Percentiles rank a stretch among this genome's conserved stretches.
Evolutionary conservation across 2,888 invertebrate species (phyloP).

Genomic region (Xiphydria camelus): DNA sequence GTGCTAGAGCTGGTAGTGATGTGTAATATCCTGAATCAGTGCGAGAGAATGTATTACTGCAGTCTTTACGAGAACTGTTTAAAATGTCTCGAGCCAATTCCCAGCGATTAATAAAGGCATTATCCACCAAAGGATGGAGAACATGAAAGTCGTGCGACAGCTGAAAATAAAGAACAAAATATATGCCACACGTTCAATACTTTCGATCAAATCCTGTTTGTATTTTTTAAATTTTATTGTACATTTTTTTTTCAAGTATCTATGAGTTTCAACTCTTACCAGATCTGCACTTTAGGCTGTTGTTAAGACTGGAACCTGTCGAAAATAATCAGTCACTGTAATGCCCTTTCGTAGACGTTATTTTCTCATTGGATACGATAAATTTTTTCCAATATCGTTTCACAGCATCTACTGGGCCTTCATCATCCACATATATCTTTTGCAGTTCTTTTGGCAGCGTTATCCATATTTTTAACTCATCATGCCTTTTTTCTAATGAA

Average conservation of each 20-base stretch:
- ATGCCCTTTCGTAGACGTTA: slow-evolving; percentile 3
- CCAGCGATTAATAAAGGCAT: background rate
- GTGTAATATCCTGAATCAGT: slow-evolving; percentile 6
- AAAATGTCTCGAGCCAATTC: slow-evolving; percentile 4
- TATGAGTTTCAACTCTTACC: slow-evolving; percentile 10
- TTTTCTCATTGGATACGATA: slow-evolving; percentile 3
- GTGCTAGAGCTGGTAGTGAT: slow-evolving; percentile 3
- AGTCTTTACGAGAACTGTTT: slow-evolving; percentile 3
- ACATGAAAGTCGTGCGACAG: background rate
- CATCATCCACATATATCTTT: no score
- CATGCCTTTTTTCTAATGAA: no score
- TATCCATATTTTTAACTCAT: no score
- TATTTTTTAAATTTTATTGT: no score
- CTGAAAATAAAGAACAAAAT: background rate
- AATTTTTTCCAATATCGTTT: slow-evolving; percentile 2
- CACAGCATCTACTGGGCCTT: slow-evolving; percentile 5
- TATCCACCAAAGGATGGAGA: background rate
- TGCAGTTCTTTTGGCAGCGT: no score
- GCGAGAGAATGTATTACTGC: slow-evolving; percentile 5
- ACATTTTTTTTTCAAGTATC: no score
- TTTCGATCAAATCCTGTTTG: no score
- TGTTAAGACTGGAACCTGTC: slow-evolving; percentile 4
- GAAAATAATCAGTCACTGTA: slow-evolving; percentile 8
- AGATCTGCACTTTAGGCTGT: slow-evolving; percentile 2
- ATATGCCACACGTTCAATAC: no score